Evolutionary conservation across 2,113 vertebrate genomes (phyloP).

Genomic region (Psilopsiagon aurifrons): DNA sequence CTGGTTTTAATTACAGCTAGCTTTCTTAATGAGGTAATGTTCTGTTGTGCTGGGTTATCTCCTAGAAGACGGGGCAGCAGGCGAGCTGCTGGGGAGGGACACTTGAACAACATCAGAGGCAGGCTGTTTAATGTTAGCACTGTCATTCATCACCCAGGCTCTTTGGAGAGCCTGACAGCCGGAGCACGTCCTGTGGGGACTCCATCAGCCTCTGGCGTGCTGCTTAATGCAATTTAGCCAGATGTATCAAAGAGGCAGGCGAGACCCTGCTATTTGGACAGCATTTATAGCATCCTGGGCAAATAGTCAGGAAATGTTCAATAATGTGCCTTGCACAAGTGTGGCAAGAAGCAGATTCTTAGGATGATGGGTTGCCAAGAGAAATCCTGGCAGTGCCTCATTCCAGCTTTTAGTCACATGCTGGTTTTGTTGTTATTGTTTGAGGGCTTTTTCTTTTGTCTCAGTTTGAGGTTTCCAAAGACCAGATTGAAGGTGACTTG

Average conservation of each 20-base stretch:
- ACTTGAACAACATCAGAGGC: conserved; percentile 53
- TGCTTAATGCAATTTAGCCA: conserved; percentile 58
- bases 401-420: conserved; percentile 33
- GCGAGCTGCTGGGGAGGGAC: conserved; percentile 60
- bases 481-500: conserved; percentile 14
- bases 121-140: conserved; percentile 68
- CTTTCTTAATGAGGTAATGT: conserved; percentile 73
- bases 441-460: not conserved
- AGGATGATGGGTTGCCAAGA: conserved; percentile 12
- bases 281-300: conserved; percentile 63
- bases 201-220: conserved; percentile 47
- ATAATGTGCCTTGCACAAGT: conserved; percentile 65
- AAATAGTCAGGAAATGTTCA: conserved; percentile 75
- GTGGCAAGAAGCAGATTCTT: conserved; percentile 60
- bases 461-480: not conserved
- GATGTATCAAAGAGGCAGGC: conserved; percentile 56
- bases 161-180: conserved; percentile 65
- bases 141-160: conserved; percentile 61
- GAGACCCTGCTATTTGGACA: conserved; percentile 62
- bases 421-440: conserved; percentile 62
- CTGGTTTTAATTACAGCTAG: conserved; percentile 71
- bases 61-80: conserved; percentile 65
- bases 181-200: conserved; percentile 47
- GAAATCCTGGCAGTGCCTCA: conserved; percentile 42
- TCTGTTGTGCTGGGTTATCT: conserved; percentile 67